phyloP scores from a whole-genome alignment of 1,140 invertebrate species.

The Adelges cooleyi region DNA sequence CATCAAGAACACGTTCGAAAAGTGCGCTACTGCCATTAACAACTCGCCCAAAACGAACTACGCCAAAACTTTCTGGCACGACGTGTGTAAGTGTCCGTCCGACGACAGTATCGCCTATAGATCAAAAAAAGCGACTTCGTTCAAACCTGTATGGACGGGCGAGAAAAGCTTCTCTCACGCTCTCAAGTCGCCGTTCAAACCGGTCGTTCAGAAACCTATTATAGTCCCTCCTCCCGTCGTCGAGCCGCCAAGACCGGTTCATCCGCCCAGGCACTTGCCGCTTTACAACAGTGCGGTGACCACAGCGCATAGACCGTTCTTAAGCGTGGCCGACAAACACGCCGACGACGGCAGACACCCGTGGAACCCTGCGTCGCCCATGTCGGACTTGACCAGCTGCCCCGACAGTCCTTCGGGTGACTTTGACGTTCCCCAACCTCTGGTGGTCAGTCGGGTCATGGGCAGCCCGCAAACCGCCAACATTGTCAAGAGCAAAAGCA shows the following conservation, averaged over 20 bases:
- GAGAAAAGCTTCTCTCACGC: slow-evolving; percentile 52
- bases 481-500: background rate
- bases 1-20: slow-evolving; percentile 73
- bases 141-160: slow-evolving; percentile 36
- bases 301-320: slow-evolving; percentile 1
- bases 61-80: slow-evolving; percentile 36
- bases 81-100: slow-evolving; percentile 41
- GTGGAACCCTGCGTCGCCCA: background rate
- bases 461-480: slow-evolving; percentile 6
- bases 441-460: background rate
- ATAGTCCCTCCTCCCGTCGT: slow-evolving; percentile 22
- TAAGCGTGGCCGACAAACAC: too few relatives aligned
- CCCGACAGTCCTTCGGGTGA: background rate
- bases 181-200: slow-evolving; percentile 56
- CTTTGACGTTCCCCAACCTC: background rate
- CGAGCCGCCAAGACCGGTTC: background rate
- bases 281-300: slow-evolving; percentile 14
- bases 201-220: slow-evolving; percentile 41
- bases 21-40: slow-evolving; percentile 23
- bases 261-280: background rate
- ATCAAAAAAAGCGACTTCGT: slow-evolving; percentile 34
- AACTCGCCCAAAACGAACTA: slow-evolving; percentile 30
- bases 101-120: background rate
- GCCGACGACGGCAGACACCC: background rate
- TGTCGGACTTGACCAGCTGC: background rate